phyloP scores from a whole-genome alignment of 2,113 vertebrate species.

The Vidua chalybeata region DNA sequence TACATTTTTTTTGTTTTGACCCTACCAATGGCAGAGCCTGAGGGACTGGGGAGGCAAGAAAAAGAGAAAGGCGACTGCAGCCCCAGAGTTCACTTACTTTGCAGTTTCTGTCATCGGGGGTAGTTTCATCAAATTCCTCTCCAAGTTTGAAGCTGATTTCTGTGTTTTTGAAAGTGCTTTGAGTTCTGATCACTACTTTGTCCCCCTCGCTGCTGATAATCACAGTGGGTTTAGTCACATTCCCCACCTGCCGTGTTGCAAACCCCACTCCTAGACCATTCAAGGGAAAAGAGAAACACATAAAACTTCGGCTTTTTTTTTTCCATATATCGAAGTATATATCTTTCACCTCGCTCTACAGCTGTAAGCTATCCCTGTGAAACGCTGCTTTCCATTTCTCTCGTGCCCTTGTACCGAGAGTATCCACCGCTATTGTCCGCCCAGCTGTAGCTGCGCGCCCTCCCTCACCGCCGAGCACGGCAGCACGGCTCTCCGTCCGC shows the following conservation, averaged over 20 bases:
- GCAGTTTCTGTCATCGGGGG: conserved; percentile 88
- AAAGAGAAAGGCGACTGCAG: background rate
- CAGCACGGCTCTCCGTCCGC: fast-evolving
- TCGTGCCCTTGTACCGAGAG: too few species aligned
- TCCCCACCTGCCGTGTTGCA: conserved; percentile 89
- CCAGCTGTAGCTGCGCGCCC: fast-evolving
- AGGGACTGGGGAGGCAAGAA: fast-evolving
- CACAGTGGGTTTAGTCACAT: conserved; percentile 90
- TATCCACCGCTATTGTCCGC: fast-evolving
- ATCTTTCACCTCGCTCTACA: background rate
- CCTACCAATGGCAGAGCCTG: background rate
- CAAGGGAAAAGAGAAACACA: background rate
- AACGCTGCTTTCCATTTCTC: background rate
- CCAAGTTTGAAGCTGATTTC: conserved; percentile 91
- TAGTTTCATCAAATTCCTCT: conserved; percentile 92
- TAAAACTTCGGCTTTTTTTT: background rate
- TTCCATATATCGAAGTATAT: background rate
- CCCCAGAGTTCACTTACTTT: conserved; percentile 79
- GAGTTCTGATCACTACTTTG: conserved; percentile 84
- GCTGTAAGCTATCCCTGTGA: background rate
- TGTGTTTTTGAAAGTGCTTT: conserved; percentile 92
- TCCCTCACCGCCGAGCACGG: background rate
- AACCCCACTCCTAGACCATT: conserved; percentile 84
- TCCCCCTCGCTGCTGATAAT: conserved; percentile 89
- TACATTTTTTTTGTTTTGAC: background rate